Conservation (phyloP, 2,888 invertebrate species). For the Drosophila tripunctata region DNA sequence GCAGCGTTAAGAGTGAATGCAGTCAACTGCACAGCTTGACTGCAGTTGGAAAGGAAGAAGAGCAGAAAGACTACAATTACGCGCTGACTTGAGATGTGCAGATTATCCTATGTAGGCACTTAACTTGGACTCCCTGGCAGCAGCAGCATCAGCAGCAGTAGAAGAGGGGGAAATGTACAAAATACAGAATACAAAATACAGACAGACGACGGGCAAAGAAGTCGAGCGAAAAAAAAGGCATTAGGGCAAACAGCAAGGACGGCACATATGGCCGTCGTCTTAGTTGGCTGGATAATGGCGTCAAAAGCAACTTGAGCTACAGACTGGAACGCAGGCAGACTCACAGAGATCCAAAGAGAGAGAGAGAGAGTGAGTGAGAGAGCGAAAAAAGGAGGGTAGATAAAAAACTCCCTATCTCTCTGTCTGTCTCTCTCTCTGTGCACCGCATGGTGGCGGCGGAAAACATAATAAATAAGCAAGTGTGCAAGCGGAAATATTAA, state of each 20-base stretch:
- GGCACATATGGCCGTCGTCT: conserved; percentile 50
- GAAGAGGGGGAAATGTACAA: neutral
- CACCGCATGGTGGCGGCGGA: conserved; percentile 69
- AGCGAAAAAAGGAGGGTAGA: neutral
- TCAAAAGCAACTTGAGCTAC: conserved; percentile 53
- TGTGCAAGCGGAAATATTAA: conserved; percentile 78
- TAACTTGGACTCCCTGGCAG: conserved; percentile 48
- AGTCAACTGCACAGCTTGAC: conserved; percentile 66
- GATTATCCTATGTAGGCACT: conserved; percentile 80
- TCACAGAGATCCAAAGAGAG: neutral
- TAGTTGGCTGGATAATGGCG: conserved; percentile 52
- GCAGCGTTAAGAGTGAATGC: conserved; percentile 39
- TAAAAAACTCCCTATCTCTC: conserved; percentile 3
- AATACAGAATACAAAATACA: neutral
- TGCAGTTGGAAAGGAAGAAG: conserved; percentile 28
- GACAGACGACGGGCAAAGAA: conserved; percentile 37
- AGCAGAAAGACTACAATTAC: conserved; percentile 52
- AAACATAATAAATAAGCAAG: conserved; percentile 78
- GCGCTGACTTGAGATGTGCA: conserved; percentile 75
- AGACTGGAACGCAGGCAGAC: neutral
- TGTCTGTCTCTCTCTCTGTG: too few species aligned
- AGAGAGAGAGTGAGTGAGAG: conserved; percentile 7
- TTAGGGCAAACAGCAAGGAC: conserved; percentile 49
- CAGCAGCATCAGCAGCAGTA: too few species aligned
- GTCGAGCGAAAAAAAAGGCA: conserved; percentile 64